Percentiles rank a stretch among this genome's conserved stretches.
Evolutionary conservation across 2,888 invertebrate species (phyloP).

Genomic region (Synanthedon vespiformis): DNA sequence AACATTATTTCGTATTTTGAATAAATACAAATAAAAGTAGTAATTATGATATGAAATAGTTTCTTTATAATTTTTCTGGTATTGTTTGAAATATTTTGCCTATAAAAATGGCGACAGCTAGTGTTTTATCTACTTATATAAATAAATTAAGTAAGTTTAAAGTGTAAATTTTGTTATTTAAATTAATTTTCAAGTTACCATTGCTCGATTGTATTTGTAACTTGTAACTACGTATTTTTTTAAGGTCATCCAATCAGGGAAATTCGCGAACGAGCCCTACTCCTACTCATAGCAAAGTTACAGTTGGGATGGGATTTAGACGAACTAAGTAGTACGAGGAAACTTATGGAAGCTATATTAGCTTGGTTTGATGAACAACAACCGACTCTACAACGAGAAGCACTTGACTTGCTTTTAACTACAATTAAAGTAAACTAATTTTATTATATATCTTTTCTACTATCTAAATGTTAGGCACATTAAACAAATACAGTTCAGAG

Average conservation of each 20-base stretch:
- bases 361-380: constrained; percentile 73
- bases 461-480: neutral
- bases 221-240: constrained; percentile 2
- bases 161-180: neutral
- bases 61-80: no score
- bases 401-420: constrained; percentile 66
- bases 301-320: constrained; percentile 73
- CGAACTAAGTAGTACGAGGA: constrained; percentile 69
- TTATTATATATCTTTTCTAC: neutral
- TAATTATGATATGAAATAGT: no score
- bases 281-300: constrained; percentile 71
- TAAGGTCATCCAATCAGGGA: constrained; percentile 70
- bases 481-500: no score
- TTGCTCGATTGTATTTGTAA: no score
- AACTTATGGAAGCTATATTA: constrained; percentile 70
- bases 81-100: no score
- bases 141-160: constrained; percentile 40
- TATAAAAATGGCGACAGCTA: constrained; percentile 14
- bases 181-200: neutral
- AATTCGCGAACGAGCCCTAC: constrained; percentile 68
- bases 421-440: constrained; percentile 61
- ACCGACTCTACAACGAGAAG: constrained; percentile 66
- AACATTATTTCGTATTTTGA: no score
- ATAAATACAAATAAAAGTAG: no score
- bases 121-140: constrained; percentile 30